Evolutionary conservation across 1,140 invertebrate genomes (phyloP), one percentile per base, ranked within the genome.

Genomic region (Aphidius gifuensis): DNA sequence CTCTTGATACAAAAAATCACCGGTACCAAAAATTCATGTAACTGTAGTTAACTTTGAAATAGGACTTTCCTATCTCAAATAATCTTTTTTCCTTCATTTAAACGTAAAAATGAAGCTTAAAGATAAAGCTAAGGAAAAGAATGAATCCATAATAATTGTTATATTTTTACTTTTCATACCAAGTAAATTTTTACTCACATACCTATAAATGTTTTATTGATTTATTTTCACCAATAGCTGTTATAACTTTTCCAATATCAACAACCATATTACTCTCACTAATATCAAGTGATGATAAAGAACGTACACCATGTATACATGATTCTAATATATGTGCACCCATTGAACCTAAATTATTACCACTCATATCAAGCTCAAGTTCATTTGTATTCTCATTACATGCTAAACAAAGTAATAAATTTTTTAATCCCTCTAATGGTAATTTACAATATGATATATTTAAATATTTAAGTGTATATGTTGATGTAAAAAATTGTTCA

Each of bases 401-500:
- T 43, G 93, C 92, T 68, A 98, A 82, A 6, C 96, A 95, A 9
- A 97, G 83, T 45, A 97, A 78, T 58, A 97, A 80, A 77, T 95
- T 94, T 89, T 97, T 97, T 6, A 98, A 83, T 44, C 92, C 94
- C 75, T 97, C 94, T 62, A 93, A 85, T 44, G 94, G 93, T 73
- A 97, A 82, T 83, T 93, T 94, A 75, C 92, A 95, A 69, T 88
- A 87, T 6, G 93, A 93, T 75, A 97, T 88, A 79, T 96, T 93
- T 57, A 98, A 82, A 80, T 91, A 87, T 73, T 92, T 90, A 7
- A 98, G 84, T 60, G 90, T 91, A 63, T 94, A 85, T 55, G 92
- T 92, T 58, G 91, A 92, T 42, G 93, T 94, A 79, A 97, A 97
- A 80, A 96, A 97, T 80, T 97, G 93, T 74, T 97, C 94, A 83